Evolutionary conservation across 2,797 vertebrate genomes (phyloP).

Genomic region (Menidia menidia): DNA sequence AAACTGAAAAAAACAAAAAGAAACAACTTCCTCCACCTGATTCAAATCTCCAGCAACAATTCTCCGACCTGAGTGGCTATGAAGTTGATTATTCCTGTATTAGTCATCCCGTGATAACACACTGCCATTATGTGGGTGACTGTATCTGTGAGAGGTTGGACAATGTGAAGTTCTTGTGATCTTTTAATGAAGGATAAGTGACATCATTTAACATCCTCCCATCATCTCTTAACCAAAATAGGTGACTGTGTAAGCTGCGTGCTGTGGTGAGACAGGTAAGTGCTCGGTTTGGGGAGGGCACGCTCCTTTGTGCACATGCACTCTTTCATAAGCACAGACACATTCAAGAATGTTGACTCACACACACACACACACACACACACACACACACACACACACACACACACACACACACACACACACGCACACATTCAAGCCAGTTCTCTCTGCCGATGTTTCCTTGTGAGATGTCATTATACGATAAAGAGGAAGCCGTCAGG

Average conservation of each 20-base stretch:
- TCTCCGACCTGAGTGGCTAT: slow-evolving; percentile 55
- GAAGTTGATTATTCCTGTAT: slow-evolving; percentile 59
- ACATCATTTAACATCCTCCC: slow-evolving; percentile 48
- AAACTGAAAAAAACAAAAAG: neutral
- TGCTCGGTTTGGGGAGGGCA: slow-evolving; percentile 13
- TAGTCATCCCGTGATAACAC: slow-evolving; percentile 67
- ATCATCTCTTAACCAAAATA: slow-evolving; percentile 66
- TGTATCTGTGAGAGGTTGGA: slow-evolving; percentile 26
- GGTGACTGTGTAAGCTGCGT: slow-evolving; percentile 50
- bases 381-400: slow-evolving; percentile 10
- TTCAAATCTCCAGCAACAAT: slow-evolving; percentile 39
- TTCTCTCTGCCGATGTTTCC: slow-evolving; percentile 67
- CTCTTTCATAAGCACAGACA: slow-evolving; percentile 3
- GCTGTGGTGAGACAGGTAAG: slow-evolving; percentile 31
- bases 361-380: slow-evolving; percentile 13
- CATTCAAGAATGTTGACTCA: slow-evolving; percentile 10
- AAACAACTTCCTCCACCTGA: slow-evolving; percentile 38
- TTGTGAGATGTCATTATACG: slow-evolving; percentile 83
- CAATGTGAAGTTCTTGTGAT: slow-evolving; percentile 39
- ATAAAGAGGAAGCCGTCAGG: slow-evolving; percentile 87
- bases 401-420: slow-evolving; percentile 10
- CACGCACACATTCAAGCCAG: slow-evolving; percentile 27
- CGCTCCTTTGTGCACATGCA: neutral
- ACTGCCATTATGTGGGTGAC: slow-evolving; percentile 50
- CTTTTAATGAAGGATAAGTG: slow-evolving; percentile 73